These are phyloP conservation scores for Nephotettix cincticeps DNA, from an alignment of 1,140 invertebrate genomes.

Conservation along the genomic window DNA sequence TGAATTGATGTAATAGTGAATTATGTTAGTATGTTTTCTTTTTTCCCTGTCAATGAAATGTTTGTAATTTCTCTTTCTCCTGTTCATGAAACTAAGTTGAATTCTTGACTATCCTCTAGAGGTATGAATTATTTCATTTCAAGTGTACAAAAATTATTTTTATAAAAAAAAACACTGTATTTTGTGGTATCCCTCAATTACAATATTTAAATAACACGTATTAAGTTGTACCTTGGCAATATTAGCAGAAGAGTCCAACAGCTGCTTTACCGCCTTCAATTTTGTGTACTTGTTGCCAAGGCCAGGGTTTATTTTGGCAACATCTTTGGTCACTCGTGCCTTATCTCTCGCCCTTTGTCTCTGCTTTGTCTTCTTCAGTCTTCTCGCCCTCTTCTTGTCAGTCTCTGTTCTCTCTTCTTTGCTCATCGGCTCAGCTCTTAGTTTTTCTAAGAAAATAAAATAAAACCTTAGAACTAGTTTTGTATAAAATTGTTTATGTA, in stretches of 20 bases:
- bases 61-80: too few relatives aligned
- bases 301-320: conserved; percentile 44
- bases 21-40: too few relatives aligned
- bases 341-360: conserved; percentile 56
- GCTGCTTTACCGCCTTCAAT: conserved; percentile 53
- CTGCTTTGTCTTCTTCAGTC: conserved; percentile 83
- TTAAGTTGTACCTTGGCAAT: background rate
- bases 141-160: background rate
- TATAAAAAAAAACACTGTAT: background rate
- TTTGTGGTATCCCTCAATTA: background rate
- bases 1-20: too few relatives aligned
- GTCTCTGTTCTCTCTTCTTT: conserved; percentile 78
- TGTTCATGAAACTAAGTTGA: too few relatives aligned
- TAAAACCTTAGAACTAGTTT: too few relatives aligned
- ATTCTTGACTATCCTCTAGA: too few relatives aligned
- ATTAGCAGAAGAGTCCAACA: conserved; percentile 51
- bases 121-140: background rate
- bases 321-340: conserved; percentile 47
- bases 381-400: conserved; percentile 85
- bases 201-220: background rate
- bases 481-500: too few relatives aligned
- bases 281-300: conserved; percentile 60
- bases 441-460: conserved; percentile 57
- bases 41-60: too few relatives aligned
- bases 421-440: conserved; percentile 75